Evolutionary conservation across 2,797 vertebrate species (phyloP).

Genomic region (Coluber constrictor): DNA sequence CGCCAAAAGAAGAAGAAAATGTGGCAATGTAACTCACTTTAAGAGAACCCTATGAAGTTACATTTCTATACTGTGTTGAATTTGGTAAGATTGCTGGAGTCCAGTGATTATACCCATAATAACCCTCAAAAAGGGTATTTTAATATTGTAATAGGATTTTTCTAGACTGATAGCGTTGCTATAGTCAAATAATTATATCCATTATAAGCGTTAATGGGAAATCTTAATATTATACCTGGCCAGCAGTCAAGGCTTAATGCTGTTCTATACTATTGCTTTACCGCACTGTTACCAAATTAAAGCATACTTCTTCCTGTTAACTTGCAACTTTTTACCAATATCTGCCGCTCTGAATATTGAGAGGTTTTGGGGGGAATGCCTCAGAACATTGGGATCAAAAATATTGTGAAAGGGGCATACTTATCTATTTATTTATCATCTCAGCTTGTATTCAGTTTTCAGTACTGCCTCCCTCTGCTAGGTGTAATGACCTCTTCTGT

Average conservation of each 20-base stretch:
- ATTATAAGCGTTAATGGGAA: not conserved
- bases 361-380: not conserved
- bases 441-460: conserved; percentile 33
- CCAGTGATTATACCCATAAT: not conserved
- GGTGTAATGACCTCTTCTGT: not conserved
- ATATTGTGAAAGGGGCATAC: conserved; percentile 48
- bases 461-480: not conserved
- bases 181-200: not conserved
- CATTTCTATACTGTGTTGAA: not conserved
- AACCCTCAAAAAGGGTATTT: not conserved
- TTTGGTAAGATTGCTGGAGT: not conserved
- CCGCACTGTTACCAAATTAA: not conserved
- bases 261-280: not conserved
- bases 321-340: not conserved
- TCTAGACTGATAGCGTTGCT: not conserved
- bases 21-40: not conserved
- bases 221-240: not conserved
- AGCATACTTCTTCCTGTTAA: not conserved
- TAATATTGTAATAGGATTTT: not conserved
- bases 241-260: not conserved
- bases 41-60: not conserved
- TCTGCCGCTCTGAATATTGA: not conserved
- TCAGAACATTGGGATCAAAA: conserved; percentile 49
- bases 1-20: not conserved
- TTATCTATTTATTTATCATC: conserved; percentile 45